Conservation (phyloP, 2,113 vertebrate species). For the Gila orcuttii region DNA sequence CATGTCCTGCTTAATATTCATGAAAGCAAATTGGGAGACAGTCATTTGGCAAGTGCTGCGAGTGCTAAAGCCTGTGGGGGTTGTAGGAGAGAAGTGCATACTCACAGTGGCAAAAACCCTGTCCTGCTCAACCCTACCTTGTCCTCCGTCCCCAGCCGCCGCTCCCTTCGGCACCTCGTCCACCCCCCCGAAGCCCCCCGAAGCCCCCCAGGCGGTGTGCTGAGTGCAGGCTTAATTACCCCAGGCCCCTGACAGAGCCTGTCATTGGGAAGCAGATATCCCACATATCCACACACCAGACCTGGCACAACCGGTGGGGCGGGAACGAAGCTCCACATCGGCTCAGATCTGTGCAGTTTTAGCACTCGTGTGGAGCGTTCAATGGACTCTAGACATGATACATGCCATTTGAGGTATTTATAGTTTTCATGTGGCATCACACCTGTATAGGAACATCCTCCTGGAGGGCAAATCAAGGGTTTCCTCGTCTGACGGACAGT, state of each 20-base stretch:
- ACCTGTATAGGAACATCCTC: no score
- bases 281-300: slow-evolving; percentile 37
- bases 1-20: slow-evolving; percentile 82
- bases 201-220: slow-evolving; percentile 67
- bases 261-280: slow-evolving; percentile 62
- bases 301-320: slow-evolving; percentile 6
- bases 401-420: neutral
- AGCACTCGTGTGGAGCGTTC: neutral
- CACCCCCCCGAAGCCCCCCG: neutral
- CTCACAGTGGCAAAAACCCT: slow-evolving; percentile 62
- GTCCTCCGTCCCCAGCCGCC: slow-evolving; percentile 33
- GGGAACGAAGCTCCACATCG: neutral
- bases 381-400: neutral
- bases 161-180: slow-evolving; percentile 36
- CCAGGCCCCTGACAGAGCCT: slow-evolving; percentile 67
- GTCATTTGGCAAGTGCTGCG: slow-evolving; percentile 76
- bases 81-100: slow-evolving; percentile 70
- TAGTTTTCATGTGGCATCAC: no score
- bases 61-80: slow-evolving; percentile 74
- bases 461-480: no score
- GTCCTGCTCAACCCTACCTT: slow-evolving; percentile 33
- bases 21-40: slow-evolving; percentile 85
- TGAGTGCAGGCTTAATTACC: slow-evolving; percentile 77
- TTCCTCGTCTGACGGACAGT: no score
- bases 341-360: neutral